These are phyloP conservation scores for Trissolcus japonicus DNA, from an alignment of 2,888 invertebrate species.

Conservation along the genomic window DNA sequence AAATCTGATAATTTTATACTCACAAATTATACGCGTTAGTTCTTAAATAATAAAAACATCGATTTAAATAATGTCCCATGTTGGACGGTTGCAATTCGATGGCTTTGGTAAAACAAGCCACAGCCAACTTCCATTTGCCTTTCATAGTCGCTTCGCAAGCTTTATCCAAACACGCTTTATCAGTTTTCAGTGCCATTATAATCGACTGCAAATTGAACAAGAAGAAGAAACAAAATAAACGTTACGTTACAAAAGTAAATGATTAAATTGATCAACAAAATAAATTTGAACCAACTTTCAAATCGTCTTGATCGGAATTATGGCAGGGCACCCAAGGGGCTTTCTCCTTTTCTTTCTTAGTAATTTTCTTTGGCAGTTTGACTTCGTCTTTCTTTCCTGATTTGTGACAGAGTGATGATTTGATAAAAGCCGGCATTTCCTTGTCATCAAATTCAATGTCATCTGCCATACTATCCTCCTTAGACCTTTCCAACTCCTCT, in stretches of 20 bases:
- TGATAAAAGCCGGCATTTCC: slow-evolving; percentile 29
- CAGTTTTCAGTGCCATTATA: not conserved
- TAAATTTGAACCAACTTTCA: not conserved
- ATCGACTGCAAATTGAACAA: not conserved
- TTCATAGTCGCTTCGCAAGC: slow-evolving; percentile 31
- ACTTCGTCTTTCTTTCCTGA: slow-evolving; percentile 2
- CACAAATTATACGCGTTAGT: slow-evolving; percentile 31
- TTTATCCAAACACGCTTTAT: slow-evolving; percentile 2
- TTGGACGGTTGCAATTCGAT: slow-evolving; percentile 39
- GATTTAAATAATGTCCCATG: slow-evolving; percentile 56
- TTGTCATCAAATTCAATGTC: slow-evolving; percentile 17
- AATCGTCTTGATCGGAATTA: too few species aligned
- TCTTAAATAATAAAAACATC: slow-evolving; percentile 50
- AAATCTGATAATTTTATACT: not conserved
- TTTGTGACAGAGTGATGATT: not conserved
- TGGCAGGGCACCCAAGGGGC: too few species aligned
- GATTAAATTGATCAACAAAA: not conserved
- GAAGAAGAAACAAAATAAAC: too few species aligned
- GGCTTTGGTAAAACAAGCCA: slow-evolving; percentile 35
- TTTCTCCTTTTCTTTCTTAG: not conserved
- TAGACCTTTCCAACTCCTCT: not conserved
- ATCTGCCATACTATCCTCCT: not conserved
- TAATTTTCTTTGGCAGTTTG: not conserved
- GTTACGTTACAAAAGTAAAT: not conserved
- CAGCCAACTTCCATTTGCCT: slow-evolving; percentile 19